Conservation (phyloP, 2,888 invertebrate species). For the Polietes domitor region DNA sequence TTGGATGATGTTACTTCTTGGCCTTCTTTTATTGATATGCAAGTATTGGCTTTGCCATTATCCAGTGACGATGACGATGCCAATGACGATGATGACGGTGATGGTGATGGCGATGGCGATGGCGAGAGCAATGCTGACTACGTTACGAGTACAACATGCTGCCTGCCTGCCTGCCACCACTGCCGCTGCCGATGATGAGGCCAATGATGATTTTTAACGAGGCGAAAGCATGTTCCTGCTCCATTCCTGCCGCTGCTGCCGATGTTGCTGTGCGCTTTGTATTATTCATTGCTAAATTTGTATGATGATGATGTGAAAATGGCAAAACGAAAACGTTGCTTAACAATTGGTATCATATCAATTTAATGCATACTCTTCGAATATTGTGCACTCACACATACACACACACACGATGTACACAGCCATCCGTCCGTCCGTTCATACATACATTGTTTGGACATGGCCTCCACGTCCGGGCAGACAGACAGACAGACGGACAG, state of each 20-base stretch:
- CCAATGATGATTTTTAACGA: conserved; percentile 61
- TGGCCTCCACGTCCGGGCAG: background rate
- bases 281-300: conserved; percentile 59
- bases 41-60: conserved; percentile 57
- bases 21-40: conserved; percentile 65
- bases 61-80: conserved; percentile 43
- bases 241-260: conserved; percentile 14
- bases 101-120: conserved; percentile 26
- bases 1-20: conserved; percentile 41
- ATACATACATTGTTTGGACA: background rate
- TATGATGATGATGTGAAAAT: conserved; percentile 63
- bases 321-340: conserved; percentile 58
- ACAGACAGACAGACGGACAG: no score
- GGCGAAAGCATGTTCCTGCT: conserved; percentile 61
- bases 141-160: conserved; percentile 11
- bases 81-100: conserved; percentile 12
- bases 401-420: no score
- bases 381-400: conserved; percentile 4
- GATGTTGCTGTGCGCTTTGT: background rate
- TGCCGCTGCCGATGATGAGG: conserved; percentile 14
- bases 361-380: conserved; percentile 55
- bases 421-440: no score
- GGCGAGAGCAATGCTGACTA: background rate
- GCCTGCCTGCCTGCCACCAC: background rate
- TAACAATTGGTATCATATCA: conserved; percentile 63